Evolutionary conservation across 2,888 invertebrate species (phyloP).

Genomic region (Drosophila kuntzei): DNA sequence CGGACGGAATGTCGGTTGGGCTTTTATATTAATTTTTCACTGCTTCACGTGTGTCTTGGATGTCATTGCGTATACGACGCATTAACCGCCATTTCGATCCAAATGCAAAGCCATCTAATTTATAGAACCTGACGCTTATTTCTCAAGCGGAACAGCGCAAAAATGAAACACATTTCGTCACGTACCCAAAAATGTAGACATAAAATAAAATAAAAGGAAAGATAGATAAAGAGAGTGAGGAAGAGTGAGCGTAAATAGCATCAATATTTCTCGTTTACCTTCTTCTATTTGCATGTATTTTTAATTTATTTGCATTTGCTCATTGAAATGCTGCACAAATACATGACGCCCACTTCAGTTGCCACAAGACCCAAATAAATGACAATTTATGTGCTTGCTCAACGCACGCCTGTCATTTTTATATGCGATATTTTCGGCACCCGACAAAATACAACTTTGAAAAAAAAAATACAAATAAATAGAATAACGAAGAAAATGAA

Average conservation of each 20-base stretch:
- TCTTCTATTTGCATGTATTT: constrained; percentile 67
- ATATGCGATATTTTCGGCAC: constrained; percentile 47
- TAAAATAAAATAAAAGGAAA: constrained; percentile 39
- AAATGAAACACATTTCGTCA: constrained; percentile 65
- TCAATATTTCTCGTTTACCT: constrained; percentile 69
- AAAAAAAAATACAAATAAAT: neutral
- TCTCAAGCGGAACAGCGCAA: constrained; percentile 50
- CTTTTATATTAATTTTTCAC: constrained; percentile 48
- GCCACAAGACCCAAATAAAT: constrained; percentile 71
- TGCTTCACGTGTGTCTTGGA: constrained; percentile 31
- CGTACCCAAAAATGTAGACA: constrained; percentile 61
- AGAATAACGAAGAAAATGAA: constrained; percentile 25
- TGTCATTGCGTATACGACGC: constrained; percentile 62
- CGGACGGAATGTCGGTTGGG: constrained; percentile 10
- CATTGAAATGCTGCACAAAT: constrained; percentile 79
- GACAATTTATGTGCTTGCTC: constrained; percentile 66
- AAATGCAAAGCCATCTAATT: constrained; percentile 73
- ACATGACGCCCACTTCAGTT: constrained; percentile 44
- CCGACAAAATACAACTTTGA: constrained; percentile 18
- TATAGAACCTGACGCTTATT: constrained; percentile 64
- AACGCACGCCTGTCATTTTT: constrained; percentile 58
- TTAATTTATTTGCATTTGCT: constrained; percentile 79
- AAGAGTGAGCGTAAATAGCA: constrained; percentile 54
- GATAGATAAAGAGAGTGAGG: constrained; percentile 1
- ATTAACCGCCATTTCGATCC: constrained; percentile 48